Percentiles rank a stretch among this genome's conserved stretches.
Conservation (phyloP, 2,113 vertebrate species). For the Sinocyclocheilus anophthalmus region DNA sequence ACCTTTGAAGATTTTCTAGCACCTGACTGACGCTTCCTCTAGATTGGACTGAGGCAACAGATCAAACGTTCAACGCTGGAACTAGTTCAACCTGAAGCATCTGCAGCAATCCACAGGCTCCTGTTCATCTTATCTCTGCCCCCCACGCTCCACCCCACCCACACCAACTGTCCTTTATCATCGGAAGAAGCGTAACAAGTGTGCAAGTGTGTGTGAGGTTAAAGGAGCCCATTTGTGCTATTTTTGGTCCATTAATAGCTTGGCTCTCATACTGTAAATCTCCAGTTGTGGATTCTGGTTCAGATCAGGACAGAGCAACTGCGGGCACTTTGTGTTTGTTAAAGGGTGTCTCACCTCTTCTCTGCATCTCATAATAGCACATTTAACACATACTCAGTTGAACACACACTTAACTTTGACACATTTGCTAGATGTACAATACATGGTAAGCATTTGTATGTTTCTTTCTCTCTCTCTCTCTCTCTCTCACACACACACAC, state of each 20-base stretch:
- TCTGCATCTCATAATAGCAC: slow-evolving; percentile 21
- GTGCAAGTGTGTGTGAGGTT: background rate
- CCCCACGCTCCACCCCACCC: background rate
- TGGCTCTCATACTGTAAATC: background rate
- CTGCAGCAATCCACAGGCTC: slow-evolving; percentile 7
- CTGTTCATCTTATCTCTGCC: background rate
- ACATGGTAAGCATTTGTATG: background rate
- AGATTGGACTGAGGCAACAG: background rate
- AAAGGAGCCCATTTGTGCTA: background rate
- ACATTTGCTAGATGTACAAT: background rate
- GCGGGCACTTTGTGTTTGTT: background rate
- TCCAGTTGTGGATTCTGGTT: background rate
- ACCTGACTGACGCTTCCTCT: background rate
- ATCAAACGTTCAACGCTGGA: background rate
- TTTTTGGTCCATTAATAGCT: background rate
- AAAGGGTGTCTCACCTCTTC: background rate
- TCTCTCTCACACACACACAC: background rate
- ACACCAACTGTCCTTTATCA: slow-evolving; percentile 21
- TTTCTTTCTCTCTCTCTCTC: background rate
- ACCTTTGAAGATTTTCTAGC: slow-evolving; percentile 8
- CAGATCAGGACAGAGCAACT: background rate
- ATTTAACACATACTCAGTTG: slow-evolving; percentile 21
- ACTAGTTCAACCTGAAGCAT: slow-evolving; percentile 17
- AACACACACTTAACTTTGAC: slow-evolving; percentile 28
- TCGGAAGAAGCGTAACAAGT: background rate